Evolutionary conservation across 2,888 invertebrate species (phyloP), one percentile per base, ranked within the genome.

Genomic region (Erebia epiphron): DNA sequence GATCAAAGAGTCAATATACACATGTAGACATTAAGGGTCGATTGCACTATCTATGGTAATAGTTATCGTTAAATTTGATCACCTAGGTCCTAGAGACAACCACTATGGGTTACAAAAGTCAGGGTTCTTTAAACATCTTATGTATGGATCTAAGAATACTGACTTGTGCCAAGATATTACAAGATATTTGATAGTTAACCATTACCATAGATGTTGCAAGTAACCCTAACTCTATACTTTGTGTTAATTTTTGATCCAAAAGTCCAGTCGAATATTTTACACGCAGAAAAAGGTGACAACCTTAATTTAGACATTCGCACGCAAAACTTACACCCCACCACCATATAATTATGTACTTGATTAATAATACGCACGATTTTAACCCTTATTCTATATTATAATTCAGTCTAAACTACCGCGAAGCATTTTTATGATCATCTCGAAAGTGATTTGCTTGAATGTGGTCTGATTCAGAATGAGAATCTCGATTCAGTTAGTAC

Each of bases 401-500:
- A 13, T 58, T 64, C 52, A 58, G 68, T 54, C n/a, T 49, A 63
- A 26, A 66, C 46, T 74, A 21, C 61, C 58, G 18, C 68, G 61
- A 54, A 62, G 8, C 11, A 56, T 61, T 69, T 69, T 49, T 41
- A 16, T 60, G 58, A 64, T 61, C 54, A 52, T 64, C 52, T 52
- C 61, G 68, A 16, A 60, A 65, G 14, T 52, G 56, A 67, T 57
- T 68, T 68, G 67, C 60, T 54, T 58, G 50, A 62, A 56, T 71
- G 57, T 56, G 58, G 64, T 69, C 57, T 49, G 72, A 68, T 70
- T 70, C 68, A 58, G 57, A 68, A 64, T 69, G 68, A 61, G 67
- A 61, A 71, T 50, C 14, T 67, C 49, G n/a, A 35, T 57, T 57
- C 64, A 49, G 26, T 65, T 67, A 74, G 74, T 74, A 49, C 57